These are phyloP conservation scores for Rhimphoctona megacephalus DNA, from an alignment of 2,888 invertebrate species.

Conservation along the genomic window DNA sequence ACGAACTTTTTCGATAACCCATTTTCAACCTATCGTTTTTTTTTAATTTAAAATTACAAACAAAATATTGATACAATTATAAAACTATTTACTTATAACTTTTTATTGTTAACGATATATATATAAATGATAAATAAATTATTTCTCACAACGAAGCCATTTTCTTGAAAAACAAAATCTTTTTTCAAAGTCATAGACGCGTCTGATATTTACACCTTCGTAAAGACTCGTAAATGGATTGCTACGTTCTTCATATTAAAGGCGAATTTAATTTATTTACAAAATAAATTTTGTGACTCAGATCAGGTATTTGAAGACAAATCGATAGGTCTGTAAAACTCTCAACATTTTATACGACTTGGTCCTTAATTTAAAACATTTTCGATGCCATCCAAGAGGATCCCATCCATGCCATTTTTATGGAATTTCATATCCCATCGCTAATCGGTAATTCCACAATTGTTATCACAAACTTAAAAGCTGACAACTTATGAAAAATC, in stretches of 20 bases:
- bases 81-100: background rate
- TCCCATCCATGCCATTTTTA: background rate
- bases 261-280: background rate
- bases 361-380: conserved; percentile 3
- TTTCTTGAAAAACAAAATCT: background rate
- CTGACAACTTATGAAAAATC: background rate
- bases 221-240: background rate
- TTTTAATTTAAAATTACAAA: background rate
- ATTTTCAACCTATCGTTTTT: conserved; percentile 42
- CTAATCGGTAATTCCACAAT: background rate
- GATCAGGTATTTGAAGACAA: background rate
- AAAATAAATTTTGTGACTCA: conserved; percentile 14
- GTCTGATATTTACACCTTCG: conserved; percentile 40
- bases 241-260: background rate
- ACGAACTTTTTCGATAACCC: conserved; percentile 37
- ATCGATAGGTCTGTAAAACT: background rate
- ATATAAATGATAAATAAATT: background rate
- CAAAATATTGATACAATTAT: background rate
- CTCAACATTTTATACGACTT: background rate
- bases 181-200: background rate
- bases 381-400: background rate
- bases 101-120: background rate
- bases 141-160: background rate
- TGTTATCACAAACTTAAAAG: background rate
- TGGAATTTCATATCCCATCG: background rate